Percentiles rank a stretch among this genome's conserved stretches.
These are phyloP conservation scores for Telmatherina bonti DNA, from an alignment of 2,797 vertebrate species.

Conservation along the genomic window DNA sequence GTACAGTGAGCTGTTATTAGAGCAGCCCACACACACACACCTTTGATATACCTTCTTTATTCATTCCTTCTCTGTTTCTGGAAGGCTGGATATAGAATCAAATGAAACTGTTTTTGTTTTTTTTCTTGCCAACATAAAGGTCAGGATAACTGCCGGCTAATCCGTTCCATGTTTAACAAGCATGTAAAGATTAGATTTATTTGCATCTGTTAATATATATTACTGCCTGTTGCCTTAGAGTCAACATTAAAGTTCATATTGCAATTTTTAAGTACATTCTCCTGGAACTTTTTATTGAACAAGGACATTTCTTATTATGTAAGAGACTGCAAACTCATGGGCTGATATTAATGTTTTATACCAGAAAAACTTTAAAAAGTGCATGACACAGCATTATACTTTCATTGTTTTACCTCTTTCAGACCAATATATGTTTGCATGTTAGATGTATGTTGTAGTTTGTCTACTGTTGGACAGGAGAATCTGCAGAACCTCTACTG, in stretches of 20 bases:
- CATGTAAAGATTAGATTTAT: conserved; percentile 7
- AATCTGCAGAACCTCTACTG: no score
- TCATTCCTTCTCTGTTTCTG: conserved; percentile 6
- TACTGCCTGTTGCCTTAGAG: neutral
- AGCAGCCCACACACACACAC: conserved; percentile 25
- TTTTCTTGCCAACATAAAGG: conserved; percentile 21
- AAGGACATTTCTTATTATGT: neutral
- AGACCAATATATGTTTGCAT: no score
- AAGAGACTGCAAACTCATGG: neutral
- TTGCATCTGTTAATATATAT: conserved; percentile 12
- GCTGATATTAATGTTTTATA: neutral
- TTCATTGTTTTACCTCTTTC: neutral
- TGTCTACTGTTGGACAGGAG: no score
- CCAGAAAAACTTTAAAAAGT: no score
- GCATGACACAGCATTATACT: no score
- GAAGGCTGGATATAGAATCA: neutral
- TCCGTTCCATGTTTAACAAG: conserved; percentile 8
- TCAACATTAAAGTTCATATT: conserved; percentile 11
- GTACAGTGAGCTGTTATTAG: conserved; percentile 26
- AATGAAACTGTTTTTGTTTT: neutral
- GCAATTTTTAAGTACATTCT: neutral
- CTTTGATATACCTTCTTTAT: conserved; percentile 20
- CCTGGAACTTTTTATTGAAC: neutral
- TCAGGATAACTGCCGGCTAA: conserved; percentile 7
- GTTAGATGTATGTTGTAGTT: no score